Percentiles rank a stretch among this genome's conserved stretches.
These are phyloP conservation scores for Scatophagus argus DNA, from an alignment of 2,113 vertebrate genomes.

Conservation along the genomic window DNA sequence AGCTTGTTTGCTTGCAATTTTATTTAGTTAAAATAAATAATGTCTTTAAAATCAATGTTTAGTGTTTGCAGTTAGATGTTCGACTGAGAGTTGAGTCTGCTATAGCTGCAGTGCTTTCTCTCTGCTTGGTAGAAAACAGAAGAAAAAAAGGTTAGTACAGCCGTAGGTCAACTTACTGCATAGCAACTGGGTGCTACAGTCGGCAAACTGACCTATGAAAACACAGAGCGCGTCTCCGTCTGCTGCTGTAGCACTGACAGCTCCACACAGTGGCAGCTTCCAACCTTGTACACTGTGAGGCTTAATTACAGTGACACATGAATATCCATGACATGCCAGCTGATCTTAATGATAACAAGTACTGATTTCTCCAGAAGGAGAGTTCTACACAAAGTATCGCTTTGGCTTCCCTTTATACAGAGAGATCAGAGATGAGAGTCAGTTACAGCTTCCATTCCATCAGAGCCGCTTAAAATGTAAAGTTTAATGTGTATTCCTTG, in stretches of 20 bases:
- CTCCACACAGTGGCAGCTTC: constrained; percentile 33
- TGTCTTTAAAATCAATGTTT: constrained; percentile 25
- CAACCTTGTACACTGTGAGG: constrained; percentile 37
- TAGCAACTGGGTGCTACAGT: constrained; percentile 75
- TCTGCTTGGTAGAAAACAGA: constrained; percentile 49
- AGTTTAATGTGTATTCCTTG: not conserved
- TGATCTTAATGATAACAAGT: constrained; percentile 40
- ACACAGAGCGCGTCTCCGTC: constrained; percentile 51
- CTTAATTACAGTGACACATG: constrained; percentile 67
- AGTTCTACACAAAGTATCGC: constrained; percentile 18
- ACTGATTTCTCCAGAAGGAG: constrained; percentile 45
- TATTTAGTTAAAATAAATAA: constrained; percentile 22
- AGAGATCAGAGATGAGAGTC: constrained; percentile 30
- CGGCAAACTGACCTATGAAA: constrained; percentile 76
- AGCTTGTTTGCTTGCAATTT: not conserved
- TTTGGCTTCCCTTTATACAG: constrained; percentile 2
- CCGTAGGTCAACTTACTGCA: constrained; percentile 77
- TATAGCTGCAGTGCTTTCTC: constrained; percentile 41
- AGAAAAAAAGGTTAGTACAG: constrained; percentile 60
- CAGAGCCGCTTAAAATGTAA: not conserved
- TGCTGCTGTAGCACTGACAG: constrained; percentile 55
- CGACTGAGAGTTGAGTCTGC: constrained; percentile 16
- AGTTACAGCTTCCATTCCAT: constrained; percentile 3
- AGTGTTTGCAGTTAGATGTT: constrained; percentile 17
- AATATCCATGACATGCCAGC: constrained; percentile 48